phyloP scores from a whole-genome alignment of 1,140 invertebrate genomes.

The Apis florea region DNA sequence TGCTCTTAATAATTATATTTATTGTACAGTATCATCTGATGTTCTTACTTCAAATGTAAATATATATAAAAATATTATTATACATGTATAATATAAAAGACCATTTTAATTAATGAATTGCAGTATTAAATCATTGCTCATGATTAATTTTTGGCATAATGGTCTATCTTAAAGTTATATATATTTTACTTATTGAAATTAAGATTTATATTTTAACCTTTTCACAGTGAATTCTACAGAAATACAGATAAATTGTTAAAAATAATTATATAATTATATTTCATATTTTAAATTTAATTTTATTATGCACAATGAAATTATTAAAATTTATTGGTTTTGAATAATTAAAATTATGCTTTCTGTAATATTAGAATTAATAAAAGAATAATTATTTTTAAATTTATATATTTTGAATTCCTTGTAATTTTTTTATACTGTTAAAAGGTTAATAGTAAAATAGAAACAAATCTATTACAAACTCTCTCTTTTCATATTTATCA shows the following conservation, averaged over 20 bases:
- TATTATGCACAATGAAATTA: too few species aligned
- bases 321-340: too few species aligned
- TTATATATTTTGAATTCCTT: too few species aligned
- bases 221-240: too few species aligned
- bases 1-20: constrained; percentile 36
- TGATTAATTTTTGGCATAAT: constrained; percentile 9
- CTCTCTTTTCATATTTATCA: background rate
- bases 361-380: too few species aligned
- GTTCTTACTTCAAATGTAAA: constrained; percentile 44
- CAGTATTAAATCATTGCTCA: constrained; percentile 46
- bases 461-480: constrained; percentile 1
- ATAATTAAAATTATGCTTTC: too few species aligned
- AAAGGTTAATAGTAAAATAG: background rate
- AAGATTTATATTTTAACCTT: background rate
- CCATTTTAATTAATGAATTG: constrained; percentile 75
- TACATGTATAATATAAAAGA: constrained; percentile 47
- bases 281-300: too few species aligned
- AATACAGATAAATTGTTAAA: too few species aligned
- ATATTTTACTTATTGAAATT: background rate
- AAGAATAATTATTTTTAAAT: too few species aligned
- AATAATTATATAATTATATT: too few species aligned
- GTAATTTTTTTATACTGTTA: too few species aligned
- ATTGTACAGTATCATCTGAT: constrained; percentile 43
- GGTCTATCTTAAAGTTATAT: background rate
- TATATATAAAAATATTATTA: constrained; percentile 53